A percentile compares a stretch with the other conserved stretches of the same genome.
phyloP scores from a whole-genome alignment of 2,113 vertebrate species.

The Galbula dea region DNA sequence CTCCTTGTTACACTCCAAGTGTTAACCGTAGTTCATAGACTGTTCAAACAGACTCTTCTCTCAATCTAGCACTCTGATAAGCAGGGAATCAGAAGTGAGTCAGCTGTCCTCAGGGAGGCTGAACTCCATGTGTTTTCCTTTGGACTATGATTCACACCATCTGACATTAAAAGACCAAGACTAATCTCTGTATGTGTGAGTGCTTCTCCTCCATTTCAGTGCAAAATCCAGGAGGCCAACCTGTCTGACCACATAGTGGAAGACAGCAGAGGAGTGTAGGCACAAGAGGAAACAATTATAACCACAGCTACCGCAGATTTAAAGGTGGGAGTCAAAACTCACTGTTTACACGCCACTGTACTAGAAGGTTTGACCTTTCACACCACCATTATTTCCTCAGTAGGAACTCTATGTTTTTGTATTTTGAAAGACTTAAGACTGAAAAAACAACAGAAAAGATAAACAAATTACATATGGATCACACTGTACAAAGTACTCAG shows the following conservation, averaged over 20 bases:
- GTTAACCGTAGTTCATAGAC: not conserved
- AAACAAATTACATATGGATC: not conserved
- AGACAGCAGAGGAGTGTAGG: not conserved
- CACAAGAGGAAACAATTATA: not conserved
- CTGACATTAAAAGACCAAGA: conserved; percentile 36
- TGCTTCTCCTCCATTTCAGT: not conserved
- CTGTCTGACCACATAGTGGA: not conserved
- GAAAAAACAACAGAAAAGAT: not conserved
- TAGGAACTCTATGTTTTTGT: not conserved
- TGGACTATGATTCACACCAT: conserved; percentile 31
- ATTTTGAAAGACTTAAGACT: not conserved
- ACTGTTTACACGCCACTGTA: not conserved
- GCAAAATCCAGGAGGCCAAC: not conserved
- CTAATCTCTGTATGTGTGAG: not conserved
- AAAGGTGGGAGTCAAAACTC: not conserved
- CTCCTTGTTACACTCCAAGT: not conserved
- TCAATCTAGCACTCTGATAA: not conserved
- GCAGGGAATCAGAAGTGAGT: conserved; percentile 29
- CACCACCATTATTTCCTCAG: not conserved
- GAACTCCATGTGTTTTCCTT: not conserved
- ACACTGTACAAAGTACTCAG: not conserved
- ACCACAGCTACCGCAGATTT: not conserved
- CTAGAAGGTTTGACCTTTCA: not conserved
- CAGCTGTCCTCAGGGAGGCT: conserved; percentile 36
- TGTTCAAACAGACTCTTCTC: conserved; percentile 1